Base-by-base conservation (phyloP, 2,888 invertebrate species). In the Diarsia brunnea region DNA sequence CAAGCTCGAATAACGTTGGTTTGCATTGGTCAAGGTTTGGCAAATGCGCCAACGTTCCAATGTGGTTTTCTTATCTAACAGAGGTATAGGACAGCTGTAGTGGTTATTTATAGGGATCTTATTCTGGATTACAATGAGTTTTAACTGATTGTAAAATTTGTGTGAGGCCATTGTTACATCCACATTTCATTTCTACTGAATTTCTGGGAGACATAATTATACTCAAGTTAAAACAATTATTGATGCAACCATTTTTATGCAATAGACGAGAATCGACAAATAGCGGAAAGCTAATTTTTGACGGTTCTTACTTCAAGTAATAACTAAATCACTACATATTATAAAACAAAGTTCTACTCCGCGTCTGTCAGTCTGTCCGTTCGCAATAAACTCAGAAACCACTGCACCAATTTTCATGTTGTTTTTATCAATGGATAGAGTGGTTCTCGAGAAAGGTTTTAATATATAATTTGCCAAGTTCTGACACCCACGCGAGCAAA, bases 1-100 rank as follows among this genome's bases (percentile, higher is more conserved):
- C 45, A 71, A 49, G 58, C 27, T 76, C 31, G 67, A 73, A 60
- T 84, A 76, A 45, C 58, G 38, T 75, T 71, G 67, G 68, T 53
- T 38, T 31, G 8, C 47, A 69, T 75, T 83, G 79, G 77, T 64
- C 58, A 47, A 55, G 71, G 73, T 82, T 76, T 72, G 65, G 45
- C 79, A 73, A 85, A 76, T 69, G 69, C 71, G 73, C 73, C 66
- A 84, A 78, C 55, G 38, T 75, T 49, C 31, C 55, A 55, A 55
- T 43, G 16, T 24, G 63, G 65, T 70, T 79, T 70, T 60, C 74
- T 81, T 70, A 84, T 75, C 75, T 21, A 58, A 67, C 60, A 70
- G 74, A 84, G 73, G 67, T 79, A 81, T 71, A 71, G 55, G 27
- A 64, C 45, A 45, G 55, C n/a, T n/a, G n/a, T 43, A 38, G n/a